Evolutionary conservation across 1,140 invertebrate genomes (phyloP), one percentile per base, ranked within the genome.

Genomic region (Spodoptera frugiperda): DNA sequence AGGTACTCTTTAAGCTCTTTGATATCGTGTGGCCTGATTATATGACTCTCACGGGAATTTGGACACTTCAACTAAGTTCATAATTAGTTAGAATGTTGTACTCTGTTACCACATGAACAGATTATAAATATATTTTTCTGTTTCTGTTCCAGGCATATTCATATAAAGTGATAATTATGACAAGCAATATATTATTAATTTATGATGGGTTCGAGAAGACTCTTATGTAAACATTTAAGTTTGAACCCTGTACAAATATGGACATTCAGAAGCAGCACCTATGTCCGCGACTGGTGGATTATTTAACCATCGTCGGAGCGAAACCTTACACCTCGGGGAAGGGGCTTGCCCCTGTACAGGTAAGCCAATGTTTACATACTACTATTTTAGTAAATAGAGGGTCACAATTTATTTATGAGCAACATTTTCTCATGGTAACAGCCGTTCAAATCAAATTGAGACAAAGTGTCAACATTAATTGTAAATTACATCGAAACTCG

Each of bases 271-370:
- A 97, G 89, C 97, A 97, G 88, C 97, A 96, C 87, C 91, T 98
- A 82, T 98, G 97, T 89, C 97, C 97, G 84, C 96, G 97, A 80
- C 93, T 98, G 87, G 96, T 98, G 89, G 99, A 99, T 95, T 99
- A 99, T 94, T 95, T 99, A 89, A 97, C 98, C 78, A 98, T 99
- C 81, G 98, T 99, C 77, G 99, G 99, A 79, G 97, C 97, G 19
- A 96, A 97, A 74, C 96, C 96, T 76, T 94, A 95, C 51, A 87
- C 97, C 95, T 85, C 96, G 95, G 92, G 96, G 94, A 87, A 95
- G 91, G 95, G 96, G 86, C 94, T 95, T 78, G 95, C 95, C 79
- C 96, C 97, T 21, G 96, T 98, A 59, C 96, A 97, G 96, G 97
- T 97, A 93, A 94, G 65, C 78, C 33, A 68, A 33, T 71, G 33